Conservation (phyloP, 2,888 invertebrate genomes). For the Creontiades dilutus region DNA sequence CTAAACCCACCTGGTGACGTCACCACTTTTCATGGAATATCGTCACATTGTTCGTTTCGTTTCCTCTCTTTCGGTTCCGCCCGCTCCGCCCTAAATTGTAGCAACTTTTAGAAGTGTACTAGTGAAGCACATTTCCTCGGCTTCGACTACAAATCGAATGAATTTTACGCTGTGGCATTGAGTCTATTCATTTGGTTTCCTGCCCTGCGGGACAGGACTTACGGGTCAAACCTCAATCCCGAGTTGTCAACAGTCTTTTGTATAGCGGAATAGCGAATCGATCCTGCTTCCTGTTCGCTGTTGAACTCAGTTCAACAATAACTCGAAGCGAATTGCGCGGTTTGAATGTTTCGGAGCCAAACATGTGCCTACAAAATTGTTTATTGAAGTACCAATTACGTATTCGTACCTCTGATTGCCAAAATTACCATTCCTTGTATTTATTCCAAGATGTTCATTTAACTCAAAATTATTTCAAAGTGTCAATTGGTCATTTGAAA, state of each 20-base stretch:
- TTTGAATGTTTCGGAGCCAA: neutral
- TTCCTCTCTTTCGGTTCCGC: too few relatives aligned
- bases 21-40: too few relatives aligned
- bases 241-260: constrained; percentile 36
- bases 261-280: neutral
- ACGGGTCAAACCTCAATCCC: neutral
- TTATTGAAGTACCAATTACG: neutral
- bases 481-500: constrained; percentile 1
- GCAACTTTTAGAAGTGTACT: too few relatives aligned
- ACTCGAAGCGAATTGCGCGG: constrained; percentile 6
- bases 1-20: too few relatives aligned
- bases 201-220: constrained; percentile 6
- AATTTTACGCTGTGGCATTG: constrained; percentile 26
- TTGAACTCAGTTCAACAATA: neutral
- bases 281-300: constrained; percentile 30
- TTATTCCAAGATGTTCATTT: too few relatives aligned
- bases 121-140: too few relatives aligned
- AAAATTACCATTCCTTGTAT: too few relatives aligned
- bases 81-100: too few relatives aligned
- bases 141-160: neutral
- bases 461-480: neutral
- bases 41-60: too few relatives aligned
- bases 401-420: neutral
- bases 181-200: neutral
- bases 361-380: neutral